These are phyloP conservation scores for Cercocebus atys DNA, from an alignment of 2,113 vertebrate genomes.

Conservation along the genomic window DNA sequence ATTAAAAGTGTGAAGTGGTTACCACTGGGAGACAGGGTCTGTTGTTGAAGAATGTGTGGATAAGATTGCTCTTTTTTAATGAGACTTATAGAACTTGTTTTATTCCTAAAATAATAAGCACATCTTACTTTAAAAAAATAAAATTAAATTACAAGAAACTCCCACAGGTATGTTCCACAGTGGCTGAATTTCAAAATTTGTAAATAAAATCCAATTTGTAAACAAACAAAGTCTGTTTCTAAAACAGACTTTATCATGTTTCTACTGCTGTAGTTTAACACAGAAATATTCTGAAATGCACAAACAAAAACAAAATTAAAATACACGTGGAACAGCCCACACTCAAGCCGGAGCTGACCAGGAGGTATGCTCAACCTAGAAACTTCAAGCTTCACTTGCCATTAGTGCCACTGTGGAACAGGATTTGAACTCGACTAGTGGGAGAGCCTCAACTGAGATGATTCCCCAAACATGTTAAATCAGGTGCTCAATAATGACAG, in stretches of 20 bases:
- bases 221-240: too few relatives aligned
- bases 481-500: not conserved
- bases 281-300: not conserved
- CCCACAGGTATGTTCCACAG: not conserved
- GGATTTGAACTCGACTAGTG: not conserved
- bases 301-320: not conserved
- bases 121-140: not conserved
- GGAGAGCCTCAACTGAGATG: not conserved
- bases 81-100: not conserved
- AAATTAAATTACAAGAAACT: not conserved
- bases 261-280: not conserved
- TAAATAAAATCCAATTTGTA: not conserved
- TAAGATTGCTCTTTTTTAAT: not conserved
- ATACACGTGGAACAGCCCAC: not conserved
- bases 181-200: not conserved
- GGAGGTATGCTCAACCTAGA: not conserved
- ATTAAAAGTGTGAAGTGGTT: not conserved
- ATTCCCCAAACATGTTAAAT: not conserved
- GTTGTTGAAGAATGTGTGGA: not conserved
- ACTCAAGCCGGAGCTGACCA: not conserved
- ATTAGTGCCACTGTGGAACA: not conserved
- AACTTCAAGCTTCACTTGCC: not conserved
- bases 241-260: not conserved
- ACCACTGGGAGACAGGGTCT: accelerated
- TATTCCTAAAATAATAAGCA: not conserved